phyloP scores from a whole-genome alignment of 2,888 invertebrate species.

The Escarpia spicata region DNA sequence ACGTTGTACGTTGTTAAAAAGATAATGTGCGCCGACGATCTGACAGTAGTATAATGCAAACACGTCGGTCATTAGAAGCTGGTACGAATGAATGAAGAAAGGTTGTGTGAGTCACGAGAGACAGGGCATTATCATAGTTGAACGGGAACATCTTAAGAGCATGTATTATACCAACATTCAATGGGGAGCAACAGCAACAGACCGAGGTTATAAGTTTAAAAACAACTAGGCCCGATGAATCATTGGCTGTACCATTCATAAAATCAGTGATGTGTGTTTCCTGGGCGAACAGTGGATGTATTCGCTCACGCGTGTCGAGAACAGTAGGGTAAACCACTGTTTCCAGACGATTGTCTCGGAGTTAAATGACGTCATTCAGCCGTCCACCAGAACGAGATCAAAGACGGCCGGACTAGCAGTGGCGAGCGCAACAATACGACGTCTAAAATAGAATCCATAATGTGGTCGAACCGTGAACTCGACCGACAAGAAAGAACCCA shows the following conservation, averaged over 20 bases:
- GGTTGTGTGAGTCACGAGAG: too few relatives aligned
- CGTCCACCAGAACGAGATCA: background rate
- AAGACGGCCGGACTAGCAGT: background rate
- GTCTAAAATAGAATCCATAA: background rate
- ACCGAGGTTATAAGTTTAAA: too few relatives aligned
- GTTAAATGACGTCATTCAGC: background rate
- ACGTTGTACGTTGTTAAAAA: too few relatives aligned
- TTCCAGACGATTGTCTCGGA: background rate
- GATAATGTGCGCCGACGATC: too few relatives aligned
- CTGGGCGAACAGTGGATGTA: background rate
- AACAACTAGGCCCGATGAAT: too few relatives aligned
- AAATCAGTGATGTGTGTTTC: background rate
- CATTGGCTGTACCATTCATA: background rate
- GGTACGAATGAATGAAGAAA: too few relatives aligned
- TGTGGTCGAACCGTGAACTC: background rate
- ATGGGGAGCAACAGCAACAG: too few relatives aligned
- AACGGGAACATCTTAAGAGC: too few relatives aligned
- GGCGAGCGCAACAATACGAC: background rate
- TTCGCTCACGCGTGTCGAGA: background rate
- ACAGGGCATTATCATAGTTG: too few relatives aligned
- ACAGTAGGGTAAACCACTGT: background rate
- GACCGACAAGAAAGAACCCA: background rate
- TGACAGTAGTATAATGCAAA: too few relatives aligned
- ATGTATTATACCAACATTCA: too few relatives aligned
- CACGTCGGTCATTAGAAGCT: too few relatives aligned